Conservation (phyloP, 2,797 vertebrate genomes). For the Kryptolebias ocellatus region DNA sequence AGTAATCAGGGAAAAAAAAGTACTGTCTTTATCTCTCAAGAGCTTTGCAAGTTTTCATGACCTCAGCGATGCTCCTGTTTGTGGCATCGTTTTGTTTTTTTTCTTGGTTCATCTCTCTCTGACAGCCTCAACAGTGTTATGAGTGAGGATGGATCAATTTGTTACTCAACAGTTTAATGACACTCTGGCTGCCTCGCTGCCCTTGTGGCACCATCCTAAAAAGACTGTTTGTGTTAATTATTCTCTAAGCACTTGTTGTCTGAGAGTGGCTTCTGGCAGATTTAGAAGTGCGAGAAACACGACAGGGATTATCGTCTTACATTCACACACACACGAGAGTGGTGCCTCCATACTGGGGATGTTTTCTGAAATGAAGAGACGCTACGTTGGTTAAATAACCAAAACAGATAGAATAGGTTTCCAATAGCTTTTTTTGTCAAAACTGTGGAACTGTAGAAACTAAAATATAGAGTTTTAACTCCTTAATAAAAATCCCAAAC, state of each 20-base stretch:
- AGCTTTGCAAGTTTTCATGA: background rate
- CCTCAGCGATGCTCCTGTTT: conserved; percentile 13
- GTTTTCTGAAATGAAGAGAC: conserved; percentile 39
- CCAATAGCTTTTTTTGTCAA: background rate
- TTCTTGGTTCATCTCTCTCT: conserved; percentile 1
- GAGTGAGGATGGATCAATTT: conserved; percentile 47
- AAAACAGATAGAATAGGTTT: conserved; percentile 1
- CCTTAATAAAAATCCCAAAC: background rate
- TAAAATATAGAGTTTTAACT: background rate
- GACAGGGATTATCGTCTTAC: conserved; percentile 49
- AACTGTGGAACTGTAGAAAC: background rate
- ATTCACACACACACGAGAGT: conserved; percentile 40
- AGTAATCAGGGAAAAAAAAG: conserved; percentile 16
- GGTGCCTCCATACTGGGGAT: conserved; percentile 7
- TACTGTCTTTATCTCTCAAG: conserved; percentile 7
- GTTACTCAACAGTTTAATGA: conserved; percentile 64
- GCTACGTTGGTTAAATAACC: conserved; percentile 24
- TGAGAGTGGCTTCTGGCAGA: conserved; percentile 44
- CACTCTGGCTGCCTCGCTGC: conserved; percentile 29
- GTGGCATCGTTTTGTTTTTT: conserved; percentile 27
- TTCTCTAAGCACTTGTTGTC: conserved; percentile 49
- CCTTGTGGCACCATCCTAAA: conserved; percentile 13
- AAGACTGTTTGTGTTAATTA: conserved; percentile 45
- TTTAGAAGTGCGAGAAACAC: conserved; percentile 43
- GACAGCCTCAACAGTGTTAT: background rate